Evolutionary conservation across 2,888 invertebrate species (phyloP), one percentile per base, ranked within the genome.

Genomic region (Metalampra italica): DNA sequence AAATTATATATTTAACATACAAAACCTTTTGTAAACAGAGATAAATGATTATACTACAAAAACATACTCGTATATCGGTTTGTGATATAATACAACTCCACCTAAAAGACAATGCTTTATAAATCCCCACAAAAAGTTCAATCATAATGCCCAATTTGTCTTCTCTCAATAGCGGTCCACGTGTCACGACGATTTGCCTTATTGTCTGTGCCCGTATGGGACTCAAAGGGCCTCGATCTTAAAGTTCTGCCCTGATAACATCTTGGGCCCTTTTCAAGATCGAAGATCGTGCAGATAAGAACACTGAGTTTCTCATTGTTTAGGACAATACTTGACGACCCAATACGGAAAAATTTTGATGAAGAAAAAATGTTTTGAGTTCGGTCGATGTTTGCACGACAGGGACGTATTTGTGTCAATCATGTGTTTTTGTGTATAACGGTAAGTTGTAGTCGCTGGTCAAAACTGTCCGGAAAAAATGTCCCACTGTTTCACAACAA

Each of bases 131-230:
- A 57, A 59, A 42, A 49, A 55, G 52, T 46, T 50, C 55, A 56
- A 66, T 63, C 65, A 74, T 71, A 49, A 77, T 74, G 67, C 78
- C 70, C 78, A 83, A 81, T 82, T 82, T 82, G 77, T 78, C 73
- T 64, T 60, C 51, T 51, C 53, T 64, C 69, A 70, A 70, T 71
- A 66, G 64, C 57, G 52, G 61, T 62, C 75, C 83, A 82, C 82
- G 83, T 82, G 83, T 80, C 73, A 59, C 61, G 64, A 62, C 65
- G 68, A 70, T 66, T 64, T 57, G 55, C 29, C 50, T 69, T 56
- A 78, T 83, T 85, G 80, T 84, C 66, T 68, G 71, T 63, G 45
- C 69, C 76, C 72, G 60, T 71, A 74, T 68, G 66, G 75, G 75
- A 78, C 74, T 73, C 68, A 22, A 22, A 22, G 66, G 63, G 65